Conservation (phyloP, 2,888 invertebrate genomes). For the Phlogophora meticulosa region DNA sequence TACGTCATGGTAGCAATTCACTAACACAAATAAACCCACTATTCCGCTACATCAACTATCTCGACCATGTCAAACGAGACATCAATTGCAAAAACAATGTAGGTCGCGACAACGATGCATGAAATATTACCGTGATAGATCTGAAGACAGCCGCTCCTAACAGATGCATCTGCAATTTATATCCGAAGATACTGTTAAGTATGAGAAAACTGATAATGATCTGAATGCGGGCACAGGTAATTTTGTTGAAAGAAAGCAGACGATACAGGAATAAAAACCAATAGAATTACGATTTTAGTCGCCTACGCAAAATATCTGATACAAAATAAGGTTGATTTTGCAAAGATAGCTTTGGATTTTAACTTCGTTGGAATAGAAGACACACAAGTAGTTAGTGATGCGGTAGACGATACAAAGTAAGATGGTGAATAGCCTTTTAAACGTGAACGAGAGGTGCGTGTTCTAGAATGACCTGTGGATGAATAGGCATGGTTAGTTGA, state of each 20-base stretch:
- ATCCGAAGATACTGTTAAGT: slow-evolving; percentile 41
- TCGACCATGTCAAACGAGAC: slow-evolving; percentile 40
- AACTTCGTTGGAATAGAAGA: background rate
- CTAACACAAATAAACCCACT: slow-evolving; percentile 13
- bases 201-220: slow-evolving; percentile 31
- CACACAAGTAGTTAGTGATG: background rate
- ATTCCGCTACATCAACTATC: slow-evolving; percentile 27
- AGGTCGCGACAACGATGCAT: slow-evolving; percentile 51
- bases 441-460: slow-evolving; percentile 22
- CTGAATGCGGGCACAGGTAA: slow-evolving; percentile 1
- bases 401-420: background rate
- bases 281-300: too few relatives aligned
- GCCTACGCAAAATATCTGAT: too few relatives aligned
- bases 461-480: background rate
- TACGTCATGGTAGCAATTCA: background rate
- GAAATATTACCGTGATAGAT: slow-evolving; percentile 54
- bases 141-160: slow-evolving; percentile 41
- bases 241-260: background rate
- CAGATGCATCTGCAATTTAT: slow-evolving; percentile 47
- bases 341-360: background rate
- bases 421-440: background rate
- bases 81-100: slow-evolving; percentile 58
- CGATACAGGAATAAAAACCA: background rate
- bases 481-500: slow-evolving; percentile 30
- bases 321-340: too few relatives aligned